Base-by-base conservation (phyloP, 64 coral and sea anemone genomes). In the Pocillopora verrucosa region DNA sequence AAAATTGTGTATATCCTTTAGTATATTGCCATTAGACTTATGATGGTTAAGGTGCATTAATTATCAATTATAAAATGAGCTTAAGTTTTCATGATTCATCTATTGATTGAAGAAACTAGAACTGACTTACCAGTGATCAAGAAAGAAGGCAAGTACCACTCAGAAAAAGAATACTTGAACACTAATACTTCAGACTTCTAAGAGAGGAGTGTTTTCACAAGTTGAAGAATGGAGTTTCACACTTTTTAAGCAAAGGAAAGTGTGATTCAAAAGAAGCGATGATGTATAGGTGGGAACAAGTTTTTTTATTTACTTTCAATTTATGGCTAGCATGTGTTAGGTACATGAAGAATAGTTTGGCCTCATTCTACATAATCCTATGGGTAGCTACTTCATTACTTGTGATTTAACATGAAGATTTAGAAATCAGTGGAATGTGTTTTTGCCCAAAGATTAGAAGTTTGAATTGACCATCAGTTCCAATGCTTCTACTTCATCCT, bases 191-290 rank as follows among this genome's bases (percentile, higher is more conserved):
- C 64, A 94, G 34, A 64, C 64, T 94, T 65, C 56, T 94, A 59
- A 75, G 93, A 82, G 93, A 88, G 56, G 93, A 94, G 26, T 94
- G 93, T 45, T 91, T 91, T 60, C 80, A 87, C 77, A 94, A 94
- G 61, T 60, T 94, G 56, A 94, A 75, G 61, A 83, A 91, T 76
- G 93, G 89, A 59, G 91, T 94, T 24, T 34, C 37, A 16, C 34
- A 74, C 1, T 94, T 91, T 69, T 58, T 88, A 4, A 61, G 58
- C 4, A 75, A 59, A 26, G 79, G 79, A 37, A n/a, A 19, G 16
- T 91, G 64, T 80, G 89, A 91, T 17, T 78, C 93, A 20, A 94
- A 83, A 80, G 89, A 94, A 17, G 73, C 91, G 56, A 87, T 87
- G 65, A 65, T 94, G 76, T 94, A 94, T 73, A 91, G 85, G 93